Conservation (phyloP, 2,797 vertebrate genomes). For the Platalea minor region DNA sequence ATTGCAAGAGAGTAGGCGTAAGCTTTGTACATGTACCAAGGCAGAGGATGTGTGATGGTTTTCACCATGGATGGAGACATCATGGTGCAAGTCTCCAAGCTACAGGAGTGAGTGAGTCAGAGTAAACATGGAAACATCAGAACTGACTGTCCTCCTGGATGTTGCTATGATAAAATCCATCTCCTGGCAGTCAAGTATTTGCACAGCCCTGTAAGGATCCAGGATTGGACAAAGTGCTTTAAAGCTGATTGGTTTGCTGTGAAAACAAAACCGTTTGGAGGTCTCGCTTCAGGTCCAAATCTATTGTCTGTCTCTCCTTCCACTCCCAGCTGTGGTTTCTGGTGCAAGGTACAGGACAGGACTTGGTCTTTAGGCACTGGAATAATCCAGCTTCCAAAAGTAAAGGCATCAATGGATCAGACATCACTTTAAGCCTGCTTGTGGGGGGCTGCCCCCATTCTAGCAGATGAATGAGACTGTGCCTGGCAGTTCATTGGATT, state of each 20-base stretch:
- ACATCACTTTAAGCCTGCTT: background rate
- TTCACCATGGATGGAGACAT: background rate
- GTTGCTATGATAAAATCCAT: background rate
- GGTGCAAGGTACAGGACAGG: background rate
- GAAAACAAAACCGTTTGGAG: background rate
- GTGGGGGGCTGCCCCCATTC: background rate
- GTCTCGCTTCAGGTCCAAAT: background rate
- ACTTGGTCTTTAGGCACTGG: background rate
- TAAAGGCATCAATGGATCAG: background rate
- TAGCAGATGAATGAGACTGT: slow-evolving; percentile 27
- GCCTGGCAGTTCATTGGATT: slow-evolving; percentile 38
- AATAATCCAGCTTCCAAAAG: background rate
- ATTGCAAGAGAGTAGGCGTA: background rate
- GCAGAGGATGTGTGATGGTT: background rate
- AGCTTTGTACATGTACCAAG: rapidly evolving
- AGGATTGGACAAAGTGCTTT: background rate
- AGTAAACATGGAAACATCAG: background rate
- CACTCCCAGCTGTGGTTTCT: background rate
- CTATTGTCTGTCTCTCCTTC: background rate
- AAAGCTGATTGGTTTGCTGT: background rate
- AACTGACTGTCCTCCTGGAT: background rate
- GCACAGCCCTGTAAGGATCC: background rate
- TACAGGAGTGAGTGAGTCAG: background rate
- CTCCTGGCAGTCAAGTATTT: background rate
- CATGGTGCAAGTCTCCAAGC: background rate